Percentiles rank a stretch among this genome's conserved stretches.
Evolutionary conservation across 1,140 invertebrate species (phyloP).

Genomic region (Tachypleus tridentatus): DNA sequence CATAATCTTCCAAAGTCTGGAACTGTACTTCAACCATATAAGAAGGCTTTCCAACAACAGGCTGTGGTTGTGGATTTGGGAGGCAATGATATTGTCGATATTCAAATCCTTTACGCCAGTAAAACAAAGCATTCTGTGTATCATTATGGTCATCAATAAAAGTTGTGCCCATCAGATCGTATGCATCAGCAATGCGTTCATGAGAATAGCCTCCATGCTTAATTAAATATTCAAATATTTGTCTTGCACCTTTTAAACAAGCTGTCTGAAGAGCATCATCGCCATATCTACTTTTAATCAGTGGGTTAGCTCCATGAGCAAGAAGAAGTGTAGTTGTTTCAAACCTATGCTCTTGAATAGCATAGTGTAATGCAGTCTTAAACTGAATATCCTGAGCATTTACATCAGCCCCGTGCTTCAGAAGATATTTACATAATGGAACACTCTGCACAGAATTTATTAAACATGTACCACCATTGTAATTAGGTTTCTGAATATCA

Average conservation of each 20-base stretch:
- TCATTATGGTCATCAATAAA: constrained; percentile 66
- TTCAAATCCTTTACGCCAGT: constrained; percentile 47
- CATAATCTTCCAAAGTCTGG: constrained; percentile 52
- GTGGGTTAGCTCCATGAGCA: constrained; percentile 51
- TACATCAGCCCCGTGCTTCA: constrained; percentile 54
- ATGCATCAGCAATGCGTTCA: constrained; percentile 61
- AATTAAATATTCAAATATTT: constrained; percentile 65
- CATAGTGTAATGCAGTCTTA: constrained; percentile 87
- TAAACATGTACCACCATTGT: constrained; percentile 83
- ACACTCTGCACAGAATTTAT: constrained; percentile 86
- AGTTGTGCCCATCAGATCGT: constrained; percentile 70
- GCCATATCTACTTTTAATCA: constrained; percentile 56
- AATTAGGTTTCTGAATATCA: constrained; percentile 72
- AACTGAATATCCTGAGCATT: constrained; percentile 80
- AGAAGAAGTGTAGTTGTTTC: constrained; percentile 73
- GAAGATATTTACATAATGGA: constrained; percentile 63
- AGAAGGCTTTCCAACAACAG: constrained; percentile 42
- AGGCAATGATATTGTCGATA: constrained; percentile 25
- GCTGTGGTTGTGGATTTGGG: constrained; percentile 18
- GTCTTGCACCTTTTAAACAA: constrained; percentile 70
- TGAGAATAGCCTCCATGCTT: constrained; percentile 46
- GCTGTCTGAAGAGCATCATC: constrained; percentile 85
- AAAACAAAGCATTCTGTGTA: constrained; percentile 36
- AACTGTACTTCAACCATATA: constrained; percentile 59
- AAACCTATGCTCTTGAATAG: constrained; percentile 73